Evolutionary conservation across 35 echinoderm and acorn worm genomes (phyloP), one percentile per base, ranked within the genome.

Genomic region (Heliocidaris tuberculata): DNA sequence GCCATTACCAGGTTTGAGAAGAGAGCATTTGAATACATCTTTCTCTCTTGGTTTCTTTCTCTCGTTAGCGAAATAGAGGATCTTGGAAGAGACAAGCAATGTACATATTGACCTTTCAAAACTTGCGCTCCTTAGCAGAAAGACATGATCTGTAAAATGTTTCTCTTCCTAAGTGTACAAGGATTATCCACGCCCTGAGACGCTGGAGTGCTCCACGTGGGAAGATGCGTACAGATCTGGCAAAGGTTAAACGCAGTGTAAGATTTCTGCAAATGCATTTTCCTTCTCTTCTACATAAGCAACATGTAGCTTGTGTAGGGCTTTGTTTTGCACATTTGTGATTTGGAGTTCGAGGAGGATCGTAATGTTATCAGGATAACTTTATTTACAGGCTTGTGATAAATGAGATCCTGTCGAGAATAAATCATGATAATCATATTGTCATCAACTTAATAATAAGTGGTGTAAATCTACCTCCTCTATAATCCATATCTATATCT

Each of bases 71-170:
- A 2, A 78, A 78, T 0, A n/a, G 65, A 78, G 65, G 27, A 8
- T 19, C 27, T 1, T n/a, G 65, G 65, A 78, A 78, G 65, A 78
- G 65, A 78, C 65, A 78, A 78, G 65, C 21, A 78, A 78, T 78
- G 65, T 78, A 78, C 65, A 78, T 78, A 78, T 78, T 78, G 65
- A 78, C 65, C 65, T 78, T 78, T 78, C 27, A 78, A 78, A 78
- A 19, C 65, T 78, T 78, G 21, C 8, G 65, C 65, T 78, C 65
- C 65, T 78, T n/a, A 78, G 65, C 27, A 19, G 65, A 78, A 78
- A 78, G 65, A 78, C 65, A 78, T 78, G 65, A 78, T 78, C 65
- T 78, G 65, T 78, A 78, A 78, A 78, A 27, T 78, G 65, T 78
- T 78, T 78, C 65, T 78, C 27, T 78, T 78, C 27, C 65, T 78